These are phyloP conservation scores for Limnephilus rhombicus DNA, from an alignment of 2,888 invertebrate species.

Conservation along the genomic window DNA sequence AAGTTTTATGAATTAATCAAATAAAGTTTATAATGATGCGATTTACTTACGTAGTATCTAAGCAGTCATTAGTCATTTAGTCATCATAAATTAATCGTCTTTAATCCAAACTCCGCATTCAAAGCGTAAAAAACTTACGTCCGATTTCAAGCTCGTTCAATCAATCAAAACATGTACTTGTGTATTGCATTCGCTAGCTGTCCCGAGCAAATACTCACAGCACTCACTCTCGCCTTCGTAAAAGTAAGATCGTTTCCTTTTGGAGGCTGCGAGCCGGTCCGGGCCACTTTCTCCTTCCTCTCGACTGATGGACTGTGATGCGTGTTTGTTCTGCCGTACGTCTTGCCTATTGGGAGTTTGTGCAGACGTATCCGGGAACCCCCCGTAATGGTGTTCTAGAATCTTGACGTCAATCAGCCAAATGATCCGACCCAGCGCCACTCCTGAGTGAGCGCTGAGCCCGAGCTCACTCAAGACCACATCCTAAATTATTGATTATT, in stretches of 20 bases:
- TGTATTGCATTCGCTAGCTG: not conserved
- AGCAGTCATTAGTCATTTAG: not conserved
- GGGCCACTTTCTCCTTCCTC: conserved; percentile 31
- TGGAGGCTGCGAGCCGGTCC: conserved; percentile 31
- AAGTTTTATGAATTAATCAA: not conserved
- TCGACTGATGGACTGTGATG: not conserved
- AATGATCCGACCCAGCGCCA: not conserved
- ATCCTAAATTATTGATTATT: no score
- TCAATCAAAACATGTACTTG: not conserved
- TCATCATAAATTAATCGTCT: not conserved
- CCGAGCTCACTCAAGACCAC: no score
- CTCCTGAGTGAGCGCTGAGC: no score
- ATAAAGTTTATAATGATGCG: not conserved
- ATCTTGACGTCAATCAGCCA: not conserved
- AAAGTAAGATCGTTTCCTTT: conserved; percentile 42
- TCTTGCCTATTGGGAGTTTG: not conserved
- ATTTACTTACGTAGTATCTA: not conserved
- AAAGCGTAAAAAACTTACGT: not conserved
- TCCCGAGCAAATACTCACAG: not conserved
- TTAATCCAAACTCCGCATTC: not conserved
- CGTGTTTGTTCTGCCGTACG: not conserved
- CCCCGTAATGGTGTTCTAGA: not conserved
- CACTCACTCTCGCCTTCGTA: conserved; percentile 38
- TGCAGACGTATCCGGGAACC: not conserved
- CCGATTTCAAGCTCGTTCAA: not conserved